Conservation (phyloP, 2,888 invertebrate species). For the Phengaris arion region DNA sequence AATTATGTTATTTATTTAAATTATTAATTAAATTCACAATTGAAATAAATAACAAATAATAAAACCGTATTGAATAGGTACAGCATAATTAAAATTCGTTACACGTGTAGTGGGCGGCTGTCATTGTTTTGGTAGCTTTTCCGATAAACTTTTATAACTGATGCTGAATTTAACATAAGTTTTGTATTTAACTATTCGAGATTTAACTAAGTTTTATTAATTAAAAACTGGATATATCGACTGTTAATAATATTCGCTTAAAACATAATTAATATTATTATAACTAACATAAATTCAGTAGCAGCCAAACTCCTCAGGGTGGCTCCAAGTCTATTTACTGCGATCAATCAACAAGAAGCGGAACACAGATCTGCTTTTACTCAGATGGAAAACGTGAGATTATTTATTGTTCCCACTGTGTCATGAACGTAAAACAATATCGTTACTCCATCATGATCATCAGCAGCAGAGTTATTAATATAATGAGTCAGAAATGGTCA, state of each 20-base stretch:
- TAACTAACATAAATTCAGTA: background rate
- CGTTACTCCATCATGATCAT: background rate
- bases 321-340: background rate
- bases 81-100: background rate
- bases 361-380: slow-evolving; percentile 28
- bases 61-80: background rate
- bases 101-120: slow-evolving; percentile 1
- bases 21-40: too few relatives aligned
- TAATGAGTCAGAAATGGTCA: too few relatives aligned
- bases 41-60: background rate
- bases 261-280: too few relatives aligned
- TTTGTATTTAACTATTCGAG: too few relatives aligned
- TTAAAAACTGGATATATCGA: too few relatives aligned
- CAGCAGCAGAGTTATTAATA: background rate
- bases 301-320: background rate
- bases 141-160: background rate
- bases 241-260: too few relatives aligned
- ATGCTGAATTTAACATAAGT: too few relatives aligned
- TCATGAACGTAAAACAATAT: background rate
- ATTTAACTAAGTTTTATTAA: too few relatives aligned
- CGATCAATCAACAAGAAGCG: slow-evolving; percentile 13
- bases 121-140: background rate
- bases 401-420: slow-evolving; percentile 3
- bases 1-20: background rate
- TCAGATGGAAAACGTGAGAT: slow-evolving; percentile 13